Base-by-base conservation (phyloP, 2,797 vertebrate genomes). In the Pseudocheirus occidentalis region DNA sequence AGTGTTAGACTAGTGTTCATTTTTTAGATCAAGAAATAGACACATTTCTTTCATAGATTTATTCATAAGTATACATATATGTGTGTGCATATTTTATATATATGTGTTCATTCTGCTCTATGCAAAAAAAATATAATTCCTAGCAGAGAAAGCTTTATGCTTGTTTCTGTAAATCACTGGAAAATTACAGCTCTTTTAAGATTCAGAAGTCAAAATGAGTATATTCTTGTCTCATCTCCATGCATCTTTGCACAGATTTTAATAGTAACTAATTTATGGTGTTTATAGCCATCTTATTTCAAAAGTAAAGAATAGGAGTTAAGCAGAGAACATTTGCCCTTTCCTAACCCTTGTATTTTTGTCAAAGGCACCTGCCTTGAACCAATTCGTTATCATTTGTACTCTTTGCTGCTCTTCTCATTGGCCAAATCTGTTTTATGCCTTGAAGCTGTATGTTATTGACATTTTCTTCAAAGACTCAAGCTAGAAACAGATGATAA, bases 401-500 rank as follows among this genome's bases (percentile, higher is more conserved):
- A 50, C 24, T 94, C 91, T 91, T 94, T 97, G 95, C 34, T 40
- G 59, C 96, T 94, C 58, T 95, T 96, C 95, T 90, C 93, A 95
- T 97, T 96, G 97, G 94, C 62, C 95, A 73, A 24, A 40, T 97
- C 97, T 97, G 73, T 11, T 97, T 96, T 92, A n/a, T 95, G 96
- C 98, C 98, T 98, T 93, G 94, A 96, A 98, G 97, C 97, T 92
- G 29, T 40, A 24, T 31, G 1, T 96, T 97, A 92, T 11, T 97
- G 97, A 96, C 93, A 14, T 97, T 98, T 98, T 94, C 92, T 96
- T 97, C 97, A 90, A 93, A 97, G 95, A 34, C 95, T 95, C 81
- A 16, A 94, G 54, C 96, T 97, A 94, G 97, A 96, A 98, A 54
- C 94, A 97, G 96, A 94, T 96, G 98, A 97, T 96, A 92, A 98